Conservation (phyloP, 2,888 invertebrate genomes). For the Heliconius cydno region DNA sequence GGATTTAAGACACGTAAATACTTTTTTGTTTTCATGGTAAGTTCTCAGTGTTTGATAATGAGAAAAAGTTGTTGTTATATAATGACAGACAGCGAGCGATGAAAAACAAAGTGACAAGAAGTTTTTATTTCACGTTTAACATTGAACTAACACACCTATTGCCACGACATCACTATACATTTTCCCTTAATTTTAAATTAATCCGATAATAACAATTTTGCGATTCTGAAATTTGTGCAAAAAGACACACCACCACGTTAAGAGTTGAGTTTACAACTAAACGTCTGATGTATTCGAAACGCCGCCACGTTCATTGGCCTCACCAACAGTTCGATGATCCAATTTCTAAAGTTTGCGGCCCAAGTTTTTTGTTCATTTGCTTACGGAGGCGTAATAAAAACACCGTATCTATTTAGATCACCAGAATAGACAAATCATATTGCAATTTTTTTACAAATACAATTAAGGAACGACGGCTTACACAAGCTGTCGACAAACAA, state of each 20-base stretch:
- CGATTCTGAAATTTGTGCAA: slow-evolving; percentile 39
- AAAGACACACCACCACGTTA: slow-evolving; percentile 40
- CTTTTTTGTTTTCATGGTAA: slow-evolving; percentile 2
- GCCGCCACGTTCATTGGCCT: slow-evolving; percentile 68
- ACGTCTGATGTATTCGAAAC: slow-evolving; percentile 52
- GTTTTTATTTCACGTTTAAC: slow-evolving; percentile 6
- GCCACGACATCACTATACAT: slow-evolving; percentile 14
- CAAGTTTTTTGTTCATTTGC: slow-evolving; percentile 69
- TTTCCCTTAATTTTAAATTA: background rate
- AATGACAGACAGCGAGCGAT: slow-evolving; percentile 9
- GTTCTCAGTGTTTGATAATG: background rate
- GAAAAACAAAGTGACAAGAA: slow-evolving; percentile 11
- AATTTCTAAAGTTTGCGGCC: slow-evolving; percentile 71
- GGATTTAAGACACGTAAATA: background rate
- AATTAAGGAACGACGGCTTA: background rate
- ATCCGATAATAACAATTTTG: background rate
- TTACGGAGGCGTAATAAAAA: slow-evolving; percentile 66
- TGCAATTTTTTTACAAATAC: background rate
- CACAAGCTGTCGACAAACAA: background rate
- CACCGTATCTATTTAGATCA: slow-evolving; percentile 67
- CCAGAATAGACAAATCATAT: slow-evolving; percentile 57
- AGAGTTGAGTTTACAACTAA: slow-evolving; percentile 47
- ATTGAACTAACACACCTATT: background rate
- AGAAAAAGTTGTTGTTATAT: slow-evolving; percentile 4
- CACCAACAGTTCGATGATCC: slow-evolving; percentile 76